A percentile compares a stretch with the other conserved stretches of the same genome.
phyloP scores from a whole-genome alignment of 2,797 vertebrate genomes.

The Notolabrus celidotus region DNA sequence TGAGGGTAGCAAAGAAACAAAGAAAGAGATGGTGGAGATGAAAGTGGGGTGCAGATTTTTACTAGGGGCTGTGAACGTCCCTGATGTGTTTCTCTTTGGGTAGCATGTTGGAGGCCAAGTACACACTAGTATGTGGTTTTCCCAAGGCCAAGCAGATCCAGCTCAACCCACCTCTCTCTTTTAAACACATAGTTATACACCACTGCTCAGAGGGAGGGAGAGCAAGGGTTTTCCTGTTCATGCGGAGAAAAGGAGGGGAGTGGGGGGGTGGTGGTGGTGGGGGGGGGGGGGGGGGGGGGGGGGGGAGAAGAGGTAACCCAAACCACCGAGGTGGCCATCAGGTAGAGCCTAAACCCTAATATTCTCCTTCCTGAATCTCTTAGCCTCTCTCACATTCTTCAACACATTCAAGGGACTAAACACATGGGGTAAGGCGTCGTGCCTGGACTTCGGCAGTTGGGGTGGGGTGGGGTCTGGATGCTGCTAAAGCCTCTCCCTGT shows the following conservation, averaged over 20 bases:
- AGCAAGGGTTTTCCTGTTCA: constrained; percentile 75
- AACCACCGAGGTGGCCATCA: constrained; percentile 80
- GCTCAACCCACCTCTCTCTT: constrained; percentile 54
- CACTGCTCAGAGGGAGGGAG: constrained; percentile 62
- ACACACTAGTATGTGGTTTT: constrained; percentile 72
- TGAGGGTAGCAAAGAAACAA: constrained; percentile 41
- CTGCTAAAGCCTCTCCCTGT: constrained; percentile 45
- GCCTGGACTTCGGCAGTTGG: constrained; percentile 22
- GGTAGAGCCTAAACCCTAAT: constrained; percentile 62
- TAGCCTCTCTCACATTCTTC: constrained; percentile 37
- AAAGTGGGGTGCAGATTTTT: constrained; percentile 51
- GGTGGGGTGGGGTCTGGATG: constrained; percentile 54
- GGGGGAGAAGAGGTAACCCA: constrained; percentile 77
- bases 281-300: constrained; percentile 39
- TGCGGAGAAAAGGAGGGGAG: constrained; percentile 65
- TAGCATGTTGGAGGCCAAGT: constrained; percentile 60
- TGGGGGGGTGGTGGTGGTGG: constrained; percentile 39
- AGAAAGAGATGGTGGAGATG: constrained; percentile 27
- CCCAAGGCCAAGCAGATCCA: constrained; percentile 73
- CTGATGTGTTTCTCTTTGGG: constrained; percentile 55
- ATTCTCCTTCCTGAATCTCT: constrained; percentile 57
- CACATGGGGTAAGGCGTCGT: constrained; percentile 31
- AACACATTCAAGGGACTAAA: constrained; percentile 26
- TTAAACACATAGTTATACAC: constrained; percentile 55
- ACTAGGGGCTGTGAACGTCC: constrained; percentile 26